Conservation (phyloP, 2,113 vertebrate genomes). For the Amphilophus citrinellus region DNA sequence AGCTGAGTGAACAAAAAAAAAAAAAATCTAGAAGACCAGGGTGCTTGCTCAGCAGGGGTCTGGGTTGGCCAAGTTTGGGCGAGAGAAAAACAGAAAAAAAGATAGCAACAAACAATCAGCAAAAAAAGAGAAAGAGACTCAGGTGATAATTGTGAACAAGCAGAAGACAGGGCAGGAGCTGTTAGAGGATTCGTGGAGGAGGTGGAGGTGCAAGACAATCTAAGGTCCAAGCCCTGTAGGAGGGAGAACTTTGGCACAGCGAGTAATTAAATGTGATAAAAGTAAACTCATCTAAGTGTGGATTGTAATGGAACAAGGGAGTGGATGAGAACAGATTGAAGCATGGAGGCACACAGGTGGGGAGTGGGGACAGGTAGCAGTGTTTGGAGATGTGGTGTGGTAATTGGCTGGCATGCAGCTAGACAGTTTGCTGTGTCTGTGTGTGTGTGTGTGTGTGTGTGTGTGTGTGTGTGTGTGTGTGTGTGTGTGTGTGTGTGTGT, state of each 20-base stretch:
- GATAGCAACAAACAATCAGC: not conserved
- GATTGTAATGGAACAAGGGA: conserved; percentile 38
- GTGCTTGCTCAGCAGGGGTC: conserved; percentile 42
- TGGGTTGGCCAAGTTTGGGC: not conserved
- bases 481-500: no score
- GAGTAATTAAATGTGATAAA: conserved; percentile 76
- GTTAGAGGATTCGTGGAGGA: conserved; percentile 43
- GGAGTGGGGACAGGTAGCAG: conserved; percentile 33
- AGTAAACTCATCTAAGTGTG: conserved; percentile 37
- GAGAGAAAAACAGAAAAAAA: not conserved
- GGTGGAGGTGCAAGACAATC: conserved; percentile 57
- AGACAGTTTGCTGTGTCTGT: conserved; percentile 26
- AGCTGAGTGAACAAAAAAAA: conserved; percentile 17
- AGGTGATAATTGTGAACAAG: conserved; percentile 43
- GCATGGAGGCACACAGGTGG: conserved; percentile 32
- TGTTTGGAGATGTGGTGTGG: conserved; percentile 46
- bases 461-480: no score
- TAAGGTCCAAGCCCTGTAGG: conserved; percentile 14
- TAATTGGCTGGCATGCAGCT: conserved; percentile 77
- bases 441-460: not conserved
- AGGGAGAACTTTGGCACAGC: conserved; percentile 43
- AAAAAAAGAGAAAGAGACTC: not conserved
- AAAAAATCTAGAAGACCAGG: conserved; percentile 25
- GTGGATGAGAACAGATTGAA: conserved; percentile 41
- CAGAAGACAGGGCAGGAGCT: conserved; percentile 38